Evolutionary conservation across 2,797 vertebrate genomes (phyloP).

Genomic region (Scolopax rusticola): DNA sequence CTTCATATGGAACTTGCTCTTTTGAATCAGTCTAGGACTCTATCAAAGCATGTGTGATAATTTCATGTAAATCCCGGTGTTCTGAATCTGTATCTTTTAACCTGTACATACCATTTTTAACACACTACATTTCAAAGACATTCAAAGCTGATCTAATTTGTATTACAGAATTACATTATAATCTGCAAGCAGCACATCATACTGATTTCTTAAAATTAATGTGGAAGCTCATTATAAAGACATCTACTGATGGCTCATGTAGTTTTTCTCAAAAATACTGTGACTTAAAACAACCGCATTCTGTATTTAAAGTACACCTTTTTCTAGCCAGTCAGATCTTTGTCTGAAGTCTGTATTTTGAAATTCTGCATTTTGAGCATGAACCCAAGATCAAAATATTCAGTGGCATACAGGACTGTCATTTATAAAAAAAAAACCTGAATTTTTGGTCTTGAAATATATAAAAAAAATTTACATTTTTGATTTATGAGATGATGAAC

Average conservation of each 20-base stretch:
- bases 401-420: fast-evolving
- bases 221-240: constrained; percentile 64
- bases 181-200: constrained; percentile 64
- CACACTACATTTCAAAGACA: constrained; percentile 78
- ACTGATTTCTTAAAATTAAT: constrained; percentile 75
- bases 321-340: background rate
- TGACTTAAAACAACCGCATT: background rate
- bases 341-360: background rate
- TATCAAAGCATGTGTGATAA: constrained; percentile 84
- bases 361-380: background rate
- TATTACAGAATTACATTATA: constrained; percentile 77
- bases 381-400: background rate
- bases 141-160: constrained; percentile 77
- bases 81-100: constrained; percentile 81
- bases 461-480: background rate
- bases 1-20: constrained; percentile 76
- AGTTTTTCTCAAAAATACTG: constrained; percentile 25
- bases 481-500: background rate
- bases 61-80: constrained; percentile 82
- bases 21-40: constrained; percentile 80
- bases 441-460: background rate
- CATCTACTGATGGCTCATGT: constrained; percentile 31
- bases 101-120: constrained; percentile 78
- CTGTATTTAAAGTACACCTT: background rate
- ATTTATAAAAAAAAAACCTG: background rate